These are phyloP conservation scores for Pimpla rufipes DNA, from an alignment of 2,888 invertebrate genomes.

Conservation along the genomic window DNA sequence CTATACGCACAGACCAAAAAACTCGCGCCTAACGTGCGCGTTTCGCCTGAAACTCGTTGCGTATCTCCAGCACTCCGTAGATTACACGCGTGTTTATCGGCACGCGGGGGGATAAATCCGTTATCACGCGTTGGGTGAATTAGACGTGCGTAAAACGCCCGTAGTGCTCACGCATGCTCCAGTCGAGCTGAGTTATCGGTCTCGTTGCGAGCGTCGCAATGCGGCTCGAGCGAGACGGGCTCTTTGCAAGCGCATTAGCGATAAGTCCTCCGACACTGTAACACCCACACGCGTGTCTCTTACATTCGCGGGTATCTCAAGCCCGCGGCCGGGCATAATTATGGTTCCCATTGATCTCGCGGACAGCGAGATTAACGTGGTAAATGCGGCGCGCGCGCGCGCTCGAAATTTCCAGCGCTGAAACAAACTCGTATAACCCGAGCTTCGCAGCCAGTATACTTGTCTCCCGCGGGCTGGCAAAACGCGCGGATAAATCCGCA, in stretches of 20 bases:
- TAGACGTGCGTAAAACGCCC: conserved; percentile 1
- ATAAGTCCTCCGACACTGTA: conserved; percentile 30
- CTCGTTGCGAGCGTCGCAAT: conserved; percentile 14
- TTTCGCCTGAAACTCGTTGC: conserved; percentile 19
- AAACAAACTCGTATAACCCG: conserved; percentile 30
- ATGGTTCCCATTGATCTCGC: conserved; percentile 64
- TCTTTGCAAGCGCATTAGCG: conserved; percentile 18
- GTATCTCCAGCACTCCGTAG: conserved; percentile 13
- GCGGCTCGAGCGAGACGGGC: conserved; percentile 1
- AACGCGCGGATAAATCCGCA: conserved; percentile 48
- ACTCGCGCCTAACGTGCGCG: neutral
- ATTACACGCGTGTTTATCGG: conserved; percentile 38
- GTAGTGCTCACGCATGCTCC: neutral
- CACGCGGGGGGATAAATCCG: neutral
- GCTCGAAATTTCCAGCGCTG: conserved; percentile 20
- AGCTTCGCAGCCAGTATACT: conserved; percentile 27
- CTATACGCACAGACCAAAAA: neutral
- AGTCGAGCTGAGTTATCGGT: conserved; percentile 7
- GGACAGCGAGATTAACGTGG: conserved; percentile 59
- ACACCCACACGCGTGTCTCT: conserved; percentile 24
- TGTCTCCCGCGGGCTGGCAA: conserved; percentile 11
- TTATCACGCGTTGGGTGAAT: conserved; percentile 1
- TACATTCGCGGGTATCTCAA: conserved; percentile 24
- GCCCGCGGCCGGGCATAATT: conserved; percentile 38
- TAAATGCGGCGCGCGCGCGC: conserved; percentile 40